Evolutionary conservation across 2,113 vertebrate genomes (phyloP).

Genomic region (Platichthys stellatus): DNA sequence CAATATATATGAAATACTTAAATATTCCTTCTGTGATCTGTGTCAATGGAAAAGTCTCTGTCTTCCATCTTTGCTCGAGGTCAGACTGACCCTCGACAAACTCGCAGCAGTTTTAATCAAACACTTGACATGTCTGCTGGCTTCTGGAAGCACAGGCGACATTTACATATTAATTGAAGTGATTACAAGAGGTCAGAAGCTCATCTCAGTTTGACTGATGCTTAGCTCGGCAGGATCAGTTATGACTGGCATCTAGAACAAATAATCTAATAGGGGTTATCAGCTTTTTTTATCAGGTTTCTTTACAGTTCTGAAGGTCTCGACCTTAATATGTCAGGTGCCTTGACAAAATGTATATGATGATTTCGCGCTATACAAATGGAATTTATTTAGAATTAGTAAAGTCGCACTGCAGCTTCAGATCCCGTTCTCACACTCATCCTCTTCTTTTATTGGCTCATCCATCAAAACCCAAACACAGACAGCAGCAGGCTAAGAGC

Average conservation of each 20-base stretch:
- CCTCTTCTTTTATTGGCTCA: no score
- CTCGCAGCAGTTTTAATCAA: slow-evolving; percentile 2
- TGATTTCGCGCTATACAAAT: no score
- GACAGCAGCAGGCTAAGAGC: no score
- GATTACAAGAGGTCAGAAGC: slow-evolving; percentile 28
- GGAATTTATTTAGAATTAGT: no score
- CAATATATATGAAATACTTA: not conserved
- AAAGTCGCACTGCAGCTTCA: no score
- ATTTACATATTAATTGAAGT: slow-evolving; percentile 38
- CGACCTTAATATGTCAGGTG: no score
- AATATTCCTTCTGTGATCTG: not conserved
- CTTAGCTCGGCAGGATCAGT: slow-evolving; percentile 22
- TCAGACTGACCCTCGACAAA: no score
- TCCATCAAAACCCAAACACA: no score
- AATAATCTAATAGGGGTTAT: not conserved
- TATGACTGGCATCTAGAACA: not conserved
- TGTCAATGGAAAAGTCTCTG: not conserved
- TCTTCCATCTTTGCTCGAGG: not conserved
- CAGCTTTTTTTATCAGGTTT: not conserved
- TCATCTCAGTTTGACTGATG: slow-evolving; percentile 27
- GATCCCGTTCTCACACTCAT: no score
- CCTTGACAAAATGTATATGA: no score
- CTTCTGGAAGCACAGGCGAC: not conserved
- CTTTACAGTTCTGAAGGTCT: no score
- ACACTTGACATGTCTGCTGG: not conserved